Evolutionary conservation across 2,888 invertebrate species (phyloP), one percentile per base, ranked within the genome.

Genomic region (Automeris io): DNA sequence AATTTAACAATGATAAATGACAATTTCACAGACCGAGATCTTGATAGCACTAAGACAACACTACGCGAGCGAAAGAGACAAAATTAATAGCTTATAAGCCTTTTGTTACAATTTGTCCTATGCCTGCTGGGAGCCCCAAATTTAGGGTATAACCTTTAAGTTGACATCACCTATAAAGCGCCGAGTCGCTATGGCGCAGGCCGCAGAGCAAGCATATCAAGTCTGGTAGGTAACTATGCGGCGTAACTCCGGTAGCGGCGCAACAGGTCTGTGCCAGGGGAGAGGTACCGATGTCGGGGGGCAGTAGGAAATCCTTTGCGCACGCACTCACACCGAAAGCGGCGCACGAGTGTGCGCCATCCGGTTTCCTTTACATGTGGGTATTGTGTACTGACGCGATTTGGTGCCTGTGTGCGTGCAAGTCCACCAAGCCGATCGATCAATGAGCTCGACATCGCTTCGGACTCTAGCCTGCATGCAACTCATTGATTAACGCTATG

Each of bases 161-260:
- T n/a, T n/a, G n/a, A n/a, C n/a, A n/a, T n/a, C n/a, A n/a, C n/a
- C n/a, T n/a, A n/a, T n/a, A n/a, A n/a, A n/a, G 49, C 47, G 60
- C 51, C 52, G 61, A 52, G 61, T 51, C 59, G 57, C 47, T 51
- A 62, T 57, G 60, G 60, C 45, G 59, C 56, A 51, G 32, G 55
- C 57, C 55, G 60, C 63, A 58, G 73, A 72, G 73, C 77, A 68
- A 67, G 79, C 80, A 79, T 78, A 81, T 78, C 82, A 70, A 78
- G 78, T 79, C 82, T 77, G 82, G 85, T 83, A 86, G 82, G 85
- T 83, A 86, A 85, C 80, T 85, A 86, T 82, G 83, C 85, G 79
- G 86, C 85, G 86, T 86, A 86, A 86, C 85, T 85, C 86, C 85
- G 78, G 86, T 86, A 86, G 86, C 86, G 67, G 74, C 75, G 76